Base-by-base conservation (phyloP, 2,888 invertebrate species). In the Trichopria drosophilae region DNA sequence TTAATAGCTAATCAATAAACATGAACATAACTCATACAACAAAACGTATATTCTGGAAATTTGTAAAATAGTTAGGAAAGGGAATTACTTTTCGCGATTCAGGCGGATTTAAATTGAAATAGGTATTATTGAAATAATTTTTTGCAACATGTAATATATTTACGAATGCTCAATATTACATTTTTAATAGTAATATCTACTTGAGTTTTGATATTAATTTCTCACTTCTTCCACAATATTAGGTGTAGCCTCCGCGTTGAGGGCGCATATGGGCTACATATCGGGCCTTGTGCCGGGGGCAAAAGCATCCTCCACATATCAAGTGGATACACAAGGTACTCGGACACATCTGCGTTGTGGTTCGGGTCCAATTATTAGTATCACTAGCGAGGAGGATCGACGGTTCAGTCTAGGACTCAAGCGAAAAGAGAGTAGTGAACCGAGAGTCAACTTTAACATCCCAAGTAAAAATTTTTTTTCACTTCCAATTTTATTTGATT, bases 261-360 rank as follows among this genome's bases (percentile, higher is more conserved):
- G 82, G 67, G 82, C 84, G 64, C 87, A 87, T 63, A 85, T 87
- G 66, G 86, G 86, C 0, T 82, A 86, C 74, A 84, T 87, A 49
- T 84, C 86, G 18, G 84, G 85, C 0, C 73, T 87, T 1, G 83
- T 87, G 40, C 86, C 87, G 2, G 82, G 82, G 0, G 79, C 82
- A 15, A 82, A 84, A 59, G 74, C 74, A 32, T 67, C 71, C 4
- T 72, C 75, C 10, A 72, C 69, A 51, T 72, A 67, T 59, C 72
- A 73, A 45, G 67, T 73, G 19, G 66, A 73, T 46, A 62, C 68
- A 53, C 70, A 72, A 59, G 68, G 70, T 52, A 60, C 62, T 28
- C 65, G 65, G 22, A 61, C 67, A 48, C 71, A 72, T 59, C 67
- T 71, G n/a, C 66, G 71, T 36, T 72, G 73, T 42, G 73, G 73